These are phyloP conservation scores for Drosophila kanapiae DNA, from an alignment of 1,140 invertebrate species.

Conservation along the genomic window DNA sequence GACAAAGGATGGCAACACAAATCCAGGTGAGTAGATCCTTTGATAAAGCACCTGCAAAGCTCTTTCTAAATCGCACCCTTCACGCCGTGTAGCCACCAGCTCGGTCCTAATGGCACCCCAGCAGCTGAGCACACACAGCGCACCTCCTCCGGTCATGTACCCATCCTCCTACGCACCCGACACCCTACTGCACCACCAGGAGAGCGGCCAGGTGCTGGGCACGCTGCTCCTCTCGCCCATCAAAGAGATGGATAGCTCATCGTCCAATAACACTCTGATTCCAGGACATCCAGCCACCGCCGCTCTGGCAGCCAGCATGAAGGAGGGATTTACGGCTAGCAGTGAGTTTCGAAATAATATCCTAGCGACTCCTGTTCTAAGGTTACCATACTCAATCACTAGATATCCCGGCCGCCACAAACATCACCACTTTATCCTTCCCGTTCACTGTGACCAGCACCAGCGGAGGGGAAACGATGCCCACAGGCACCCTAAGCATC, in stretches of 20 bases:
- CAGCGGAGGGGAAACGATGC: constrained; percentile 63
- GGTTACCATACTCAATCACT: too few relatives aligned
- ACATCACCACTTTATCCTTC: constrained; percentile 80
- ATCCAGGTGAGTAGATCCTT: constrained; percentile 70
- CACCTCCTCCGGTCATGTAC: constrained; percentile 87
- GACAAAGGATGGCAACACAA: constrained; percentile 89
- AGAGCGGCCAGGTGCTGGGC: constrained; percentile 89
- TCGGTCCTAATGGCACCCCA: constrained; percentile 85
- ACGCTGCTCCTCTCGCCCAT: constrained; percentile 92
- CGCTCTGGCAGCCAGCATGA: constrained; percentile 73
- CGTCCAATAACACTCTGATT: constrained; percentile 89
- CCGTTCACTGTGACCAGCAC: constrained; percentile 75
- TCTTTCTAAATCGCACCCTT: constrained; percentile 26
- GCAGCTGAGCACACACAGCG: constrained; percentile 84
- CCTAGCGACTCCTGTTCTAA: neutral
- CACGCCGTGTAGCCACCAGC: constrained; percentile 51
- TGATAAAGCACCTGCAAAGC: neutral
- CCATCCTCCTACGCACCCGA: constrained; percentile 86
- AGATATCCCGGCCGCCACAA: constrained; percentile 64
- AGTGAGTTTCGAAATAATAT: constrained; percentile 34
- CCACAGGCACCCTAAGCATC: constrained; percentile 76
- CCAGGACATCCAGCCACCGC: constrained; percentile 86
- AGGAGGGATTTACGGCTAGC: constrained; percentile 57
- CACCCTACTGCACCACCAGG: constrained; percentile 87
- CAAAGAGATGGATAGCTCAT: constrained; percentile 90